Percentiles rank a stretch among this genome's conserved stretches.
phyloP scores from a whole-genome alignment of 2,113 vertebrate species.

The Deroptyus accipitrinus region DNA sequence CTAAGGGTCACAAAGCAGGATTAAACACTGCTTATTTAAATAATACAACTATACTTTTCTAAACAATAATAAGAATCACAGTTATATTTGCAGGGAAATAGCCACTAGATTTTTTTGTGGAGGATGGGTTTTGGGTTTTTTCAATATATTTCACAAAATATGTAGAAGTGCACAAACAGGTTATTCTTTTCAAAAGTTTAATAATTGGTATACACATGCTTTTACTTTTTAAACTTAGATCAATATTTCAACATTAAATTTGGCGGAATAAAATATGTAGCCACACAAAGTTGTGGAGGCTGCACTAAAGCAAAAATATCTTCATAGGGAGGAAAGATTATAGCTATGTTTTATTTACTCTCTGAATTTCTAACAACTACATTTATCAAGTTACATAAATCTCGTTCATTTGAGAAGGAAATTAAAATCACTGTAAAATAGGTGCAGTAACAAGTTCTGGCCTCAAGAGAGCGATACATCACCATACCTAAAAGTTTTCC shows the following conservation, averaged over 20 bases:
- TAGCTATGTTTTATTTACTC: not conserved
- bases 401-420: not conserved
- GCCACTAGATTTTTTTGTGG: not conserved
- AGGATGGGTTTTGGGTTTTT: not conserved
- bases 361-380: not conserved
- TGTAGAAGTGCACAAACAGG: not conserved
- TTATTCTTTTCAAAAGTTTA: not conserved
- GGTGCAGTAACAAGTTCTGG: not conserved
- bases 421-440: not conserved
- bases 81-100: not conserved
- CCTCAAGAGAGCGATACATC: slow-evolving; percentile 70
- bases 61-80: not conserved
- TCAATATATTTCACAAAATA: not conserved
- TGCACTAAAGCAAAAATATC: not conserved
- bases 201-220: not conserved
- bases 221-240: not conserved
- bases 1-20: not conserved
- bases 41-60: not conserved
- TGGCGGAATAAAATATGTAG: not conserved
- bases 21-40: not conserved
- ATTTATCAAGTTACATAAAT: not conserved
- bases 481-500: not conserved
- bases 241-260: not conserved
- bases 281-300: not conserved
- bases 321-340: not conserved